Conservation (phyloP, 2,113 vertebrate species). For the Onychorhynchus coronatus region DNA sequence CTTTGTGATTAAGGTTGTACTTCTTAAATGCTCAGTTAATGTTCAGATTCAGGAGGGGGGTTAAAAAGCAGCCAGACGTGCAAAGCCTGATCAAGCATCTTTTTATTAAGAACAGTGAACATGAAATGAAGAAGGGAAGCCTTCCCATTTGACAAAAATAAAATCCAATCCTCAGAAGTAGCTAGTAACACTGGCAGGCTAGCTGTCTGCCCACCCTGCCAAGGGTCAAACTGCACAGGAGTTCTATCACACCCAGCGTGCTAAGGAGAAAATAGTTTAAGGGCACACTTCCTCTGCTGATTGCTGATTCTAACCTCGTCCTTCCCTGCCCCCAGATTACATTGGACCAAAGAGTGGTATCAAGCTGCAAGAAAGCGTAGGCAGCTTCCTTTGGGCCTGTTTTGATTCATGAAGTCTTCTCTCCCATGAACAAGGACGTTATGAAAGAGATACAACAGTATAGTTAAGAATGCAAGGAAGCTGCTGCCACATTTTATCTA, state of each 20-base stretch:
- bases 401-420: background rate
- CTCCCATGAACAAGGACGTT: background rate
- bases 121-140: background rate
- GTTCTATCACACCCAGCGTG: background rate
- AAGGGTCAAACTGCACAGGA: background rate
- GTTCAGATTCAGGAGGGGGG: background rate
- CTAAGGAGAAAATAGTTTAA: background rate
- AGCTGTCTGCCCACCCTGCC: background rate
- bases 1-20: background rate
- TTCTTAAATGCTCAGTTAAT: fast-evolving
- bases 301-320: background rate
- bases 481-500: background rate
- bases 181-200: background rate
- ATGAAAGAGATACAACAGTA: background rate
- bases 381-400: background rate
- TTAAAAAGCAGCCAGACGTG: constrained; percentile 10
- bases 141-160: background rate
- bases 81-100: constrained; percentile 5
- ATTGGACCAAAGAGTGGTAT: background rate
- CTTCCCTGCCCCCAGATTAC: background rate
- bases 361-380: background rate
- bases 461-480: background rate
- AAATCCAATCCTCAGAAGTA: background rate
- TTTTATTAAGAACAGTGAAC: constrained; percentile 42
- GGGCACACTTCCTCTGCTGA: background rate